Base-by-base conservation (phyloP, 1,140 invertebrate species). In the Telenomus remus region DNA sequence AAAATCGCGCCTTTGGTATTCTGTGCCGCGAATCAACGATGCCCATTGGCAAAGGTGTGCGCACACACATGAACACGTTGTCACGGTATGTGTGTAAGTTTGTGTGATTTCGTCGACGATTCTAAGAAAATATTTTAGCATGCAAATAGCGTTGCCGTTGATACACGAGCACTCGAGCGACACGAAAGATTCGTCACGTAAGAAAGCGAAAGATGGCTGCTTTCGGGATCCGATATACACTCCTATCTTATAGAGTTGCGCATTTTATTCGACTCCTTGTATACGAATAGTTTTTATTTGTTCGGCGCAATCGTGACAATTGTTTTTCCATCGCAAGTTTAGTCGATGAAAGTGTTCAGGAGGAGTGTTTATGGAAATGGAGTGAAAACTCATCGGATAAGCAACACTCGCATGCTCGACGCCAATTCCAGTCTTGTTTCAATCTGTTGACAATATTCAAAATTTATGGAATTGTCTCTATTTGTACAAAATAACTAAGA, bases 131-230 rank as follows among this genome's bases (percentile, higher is more conserved):
- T 65, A 77, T 80, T 79, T 85, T 85, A 79, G 81, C 81, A 85
- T 85, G 82, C 84, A 80, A 82, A 82, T 82, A 68, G 78, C 80
- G 82, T 83, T 73, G 77, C 57, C 77, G 57, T 65, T 72, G 79
- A 81, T 79, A 77, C 76, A 57, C 76, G 76, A 69, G 59, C 69
- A 77, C 75, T 76, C 64, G 63, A 80, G 69, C 74, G 60, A 72
- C 73, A 76, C 76, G 63, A 75, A 68, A 65, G 82, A 84, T 82
- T 80, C 78, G 80, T 85, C 83, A 84, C 80, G 82, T 85, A 82
- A 82, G 80, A 75, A 50, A 72, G 6, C 74, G 80, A 76, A 82
- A 80, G 78, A 82, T 79, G 79, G 78, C 70, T 54, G 16, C 47
- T 75, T 72, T 79, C 63, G 51, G 51, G 60, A 1, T 27, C 19